phyloP scores from a whole-genome alignment of 2,113 vertebrate genomes.

The Hirundichthys speculiger region DNA sequence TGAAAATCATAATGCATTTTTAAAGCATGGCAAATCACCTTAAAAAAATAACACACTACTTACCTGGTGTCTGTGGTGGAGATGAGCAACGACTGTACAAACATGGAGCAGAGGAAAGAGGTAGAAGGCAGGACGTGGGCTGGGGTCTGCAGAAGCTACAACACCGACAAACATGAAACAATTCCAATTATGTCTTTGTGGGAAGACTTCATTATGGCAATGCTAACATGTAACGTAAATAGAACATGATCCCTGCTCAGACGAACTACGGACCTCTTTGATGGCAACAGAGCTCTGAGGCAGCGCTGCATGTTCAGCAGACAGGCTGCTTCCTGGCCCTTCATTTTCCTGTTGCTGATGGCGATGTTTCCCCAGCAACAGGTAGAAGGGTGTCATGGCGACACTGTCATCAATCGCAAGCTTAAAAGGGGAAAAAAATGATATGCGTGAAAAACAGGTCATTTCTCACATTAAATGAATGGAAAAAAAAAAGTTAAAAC shows the following conservation, averaged over 20 bases:
- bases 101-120: constrained; percentile 90
- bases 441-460: no score
- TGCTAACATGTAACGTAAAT: no score
- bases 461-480: no score
- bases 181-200: background rate
- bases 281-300: constrained; percentile 83
- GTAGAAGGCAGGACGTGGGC: constrained; percentile 93
- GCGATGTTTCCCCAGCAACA: constrained; percentile 88
- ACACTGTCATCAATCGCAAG: constrained; percentile 88
- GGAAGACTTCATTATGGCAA: rapidly evolving
- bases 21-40: background rate
- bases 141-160: constrained; percentile 91
- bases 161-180: background rate
- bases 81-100: constrained; percentile 88
- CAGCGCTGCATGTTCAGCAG: constrained; percentile 48
- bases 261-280: constrained; percentile 84
- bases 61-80: constrained; percentile 74
- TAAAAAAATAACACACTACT: constrained; percentile 19
- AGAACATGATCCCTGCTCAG: no score
- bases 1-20: no score
- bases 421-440: constrained; percentile 61
- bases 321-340: constrained; percentile 27
- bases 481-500: no score
- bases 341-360: constrained; percentile 64
- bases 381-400: constrained; percentile 89